Conservation (phyloP, 2,113 vertebrate genomes). For the Numenius arquata region DNA sequence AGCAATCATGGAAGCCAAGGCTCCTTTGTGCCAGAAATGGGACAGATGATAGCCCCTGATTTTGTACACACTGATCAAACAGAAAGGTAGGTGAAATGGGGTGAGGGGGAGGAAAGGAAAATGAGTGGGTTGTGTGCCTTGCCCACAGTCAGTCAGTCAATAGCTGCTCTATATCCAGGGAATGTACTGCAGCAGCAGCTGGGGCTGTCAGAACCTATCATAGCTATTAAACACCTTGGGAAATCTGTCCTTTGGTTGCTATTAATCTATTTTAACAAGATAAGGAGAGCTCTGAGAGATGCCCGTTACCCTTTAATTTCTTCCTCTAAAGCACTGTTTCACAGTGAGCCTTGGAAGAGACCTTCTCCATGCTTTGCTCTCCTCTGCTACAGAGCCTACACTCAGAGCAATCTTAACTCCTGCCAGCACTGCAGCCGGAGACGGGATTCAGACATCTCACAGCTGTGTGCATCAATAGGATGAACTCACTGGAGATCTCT, state of each 20-base stretch:
- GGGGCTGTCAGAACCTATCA: background rate
- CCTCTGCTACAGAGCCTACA: background rate
- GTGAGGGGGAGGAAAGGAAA: background rate
- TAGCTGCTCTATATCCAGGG: background rate
- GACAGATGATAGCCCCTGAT: background rate
- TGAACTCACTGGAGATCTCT: slow-evolving; percentile 27
- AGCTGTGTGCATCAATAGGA: slow-evolving; percentile 19
- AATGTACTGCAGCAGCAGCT: background rate
- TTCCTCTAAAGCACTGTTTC: background rate
- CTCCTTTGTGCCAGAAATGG: background rate
- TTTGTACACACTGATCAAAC: background rate
- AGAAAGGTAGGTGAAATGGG: background rate
- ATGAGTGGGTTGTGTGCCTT: background rate
- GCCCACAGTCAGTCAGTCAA: background rate
- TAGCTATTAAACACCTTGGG: background rate
- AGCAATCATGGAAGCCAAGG: background rate
- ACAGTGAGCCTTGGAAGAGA: background rate
- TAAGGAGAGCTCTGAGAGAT: background rate
- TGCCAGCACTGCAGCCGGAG: background rate
- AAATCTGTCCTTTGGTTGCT: background rate
- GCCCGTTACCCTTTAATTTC: background rate
- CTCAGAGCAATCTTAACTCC: background rate
- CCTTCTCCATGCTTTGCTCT: background rate
- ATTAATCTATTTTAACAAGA: background rate
- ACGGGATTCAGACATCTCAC: background rate